Conservation (phyloP, 1,140 invertebrate species). For the Metopolophium dirhodum region DNA sequence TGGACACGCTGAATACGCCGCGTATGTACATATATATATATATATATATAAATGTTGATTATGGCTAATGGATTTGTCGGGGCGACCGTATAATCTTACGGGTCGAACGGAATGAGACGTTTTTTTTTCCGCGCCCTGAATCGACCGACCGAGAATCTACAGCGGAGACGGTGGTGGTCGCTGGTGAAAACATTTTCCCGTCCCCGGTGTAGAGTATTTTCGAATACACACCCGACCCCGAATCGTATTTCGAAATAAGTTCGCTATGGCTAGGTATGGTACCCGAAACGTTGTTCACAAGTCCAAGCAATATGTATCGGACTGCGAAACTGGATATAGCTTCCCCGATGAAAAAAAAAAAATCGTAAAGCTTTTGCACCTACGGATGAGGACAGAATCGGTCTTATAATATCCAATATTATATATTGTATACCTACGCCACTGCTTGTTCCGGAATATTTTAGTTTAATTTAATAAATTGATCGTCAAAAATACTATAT, state of each 20-base stretch:
- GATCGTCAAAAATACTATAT: too few species aligned
- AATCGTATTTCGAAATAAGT: not conserved
- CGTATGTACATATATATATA: not conserved
- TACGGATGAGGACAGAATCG: too few species aligned
- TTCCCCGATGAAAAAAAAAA: not conserved
- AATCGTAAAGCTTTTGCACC: not conserved
- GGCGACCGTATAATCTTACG: constrained; percentile 24
- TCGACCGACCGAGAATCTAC: not conserved
- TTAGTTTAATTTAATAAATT: too few species aligned
- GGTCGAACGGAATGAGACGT: not conserved
- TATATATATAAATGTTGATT: constrained; percentile 17
- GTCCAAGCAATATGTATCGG: not conserved
- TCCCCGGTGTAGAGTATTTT: not conserved
- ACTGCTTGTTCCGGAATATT: too few species aligned
- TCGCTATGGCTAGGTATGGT: too few species aligned
- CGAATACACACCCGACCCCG: not conserved
- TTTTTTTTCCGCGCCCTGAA: not conserved
- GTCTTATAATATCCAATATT: too few species aligned
- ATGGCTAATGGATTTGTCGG: constrained; percentile 24
- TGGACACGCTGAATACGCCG: not conserved
- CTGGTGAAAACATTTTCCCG: not conserved
- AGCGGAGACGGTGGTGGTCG: too few species aligned
- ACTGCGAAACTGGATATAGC: not conserved
- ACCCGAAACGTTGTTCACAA: not conserved
- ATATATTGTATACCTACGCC: too few species aligned